A percentile compares a stretch with the other conserved stretches of the same genome.
Conservation (phyloP, 2,888 invertebrate species). For the Pollenia angustigena region DNA sequence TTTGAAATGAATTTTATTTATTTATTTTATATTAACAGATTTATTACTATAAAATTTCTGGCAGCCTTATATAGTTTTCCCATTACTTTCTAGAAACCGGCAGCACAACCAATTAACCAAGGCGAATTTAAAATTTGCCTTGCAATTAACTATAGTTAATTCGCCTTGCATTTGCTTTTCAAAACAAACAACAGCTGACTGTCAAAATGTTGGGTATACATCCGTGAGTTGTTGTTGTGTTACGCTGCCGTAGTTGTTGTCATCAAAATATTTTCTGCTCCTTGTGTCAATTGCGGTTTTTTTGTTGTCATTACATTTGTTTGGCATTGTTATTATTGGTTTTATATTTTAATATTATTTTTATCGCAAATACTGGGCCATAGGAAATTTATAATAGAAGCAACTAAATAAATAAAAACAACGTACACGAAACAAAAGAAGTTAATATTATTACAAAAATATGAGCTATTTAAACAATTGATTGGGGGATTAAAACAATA, state of each 20-base stretch:
- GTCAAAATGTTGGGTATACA: conserved; percentile 23
- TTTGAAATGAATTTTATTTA: no score
- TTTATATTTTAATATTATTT: conserved; percentile 49
- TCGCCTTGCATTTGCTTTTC: no score
- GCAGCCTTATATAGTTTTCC: no score
- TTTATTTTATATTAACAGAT: no score
- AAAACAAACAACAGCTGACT: conserved; percentile 33
- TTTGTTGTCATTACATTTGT: conserved; percentile 62
- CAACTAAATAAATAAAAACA: conserved; percentile 14
- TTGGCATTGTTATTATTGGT: conserved; percentile 63
- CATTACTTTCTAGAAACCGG: no score
- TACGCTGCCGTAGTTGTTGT: not conserved
- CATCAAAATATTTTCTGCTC: conserved; percentile 36
- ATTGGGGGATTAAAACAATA: not conserved
- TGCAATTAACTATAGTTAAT: no score
- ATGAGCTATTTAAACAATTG: conserved; percentile 11
- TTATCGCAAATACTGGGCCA: conserved; percentile 34
- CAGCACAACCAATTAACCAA: no score
- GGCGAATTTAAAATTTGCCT: no score
- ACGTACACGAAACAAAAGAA: conserved; percentile 38
- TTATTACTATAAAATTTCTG: no score
- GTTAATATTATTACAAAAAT: not conserved
- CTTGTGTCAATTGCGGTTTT: conserved; percentile 62
- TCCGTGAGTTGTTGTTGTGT: not conserved
- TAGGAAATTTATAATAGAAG: not conserved